Evolutionary conservation across 1,140 invertebrate species (phyloP), one percentile per base, ranked within the genome.

Genomic region (Caenorhabditis latens): DNA sequence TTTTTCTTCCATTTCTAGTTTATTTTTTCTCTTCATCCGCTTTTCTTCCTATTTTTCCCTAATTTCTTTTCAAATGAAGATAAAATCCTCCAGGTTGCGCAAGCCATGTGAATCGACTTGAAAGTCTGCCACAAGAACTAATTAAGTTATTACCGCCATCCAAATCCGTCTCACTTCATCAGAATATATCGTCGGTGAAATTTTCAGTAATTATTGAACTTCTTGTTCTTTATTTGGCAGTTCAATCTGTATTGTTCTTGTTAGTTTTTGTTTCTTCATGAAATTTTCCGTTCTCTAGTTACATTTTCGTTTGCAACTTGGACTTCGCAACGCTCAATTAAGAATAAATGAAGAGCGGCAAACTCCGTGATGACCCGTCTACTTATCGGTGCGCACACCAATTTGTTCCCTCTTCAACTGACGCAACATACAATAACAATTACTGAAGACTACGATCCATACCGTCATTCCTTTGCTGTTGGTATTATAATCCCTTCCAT

Each of bases 371-470:
- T 79, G 71, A 50, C 71, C 71, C 19, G 71, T n/a, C 46, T 79
- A 79, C 71, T 79, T 79, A 79, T 79, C 71, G 71, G 19, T 79
- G 71, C 71, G 71, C 71, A 79, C 71, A 53, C 71, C 71, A 79
- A 79, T 79, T 79, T 79, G 71, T 79, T 79, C 53, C 46, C 71
- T 79, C 71, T 79, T 79, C 71, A 79, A 53, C 50, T 46, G 71
- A 79, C 71, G 71, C 46, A 79, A 79, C 71, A 79, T 79, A 79
- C 71, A 79, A 79, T 79, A 79, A 79, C 71, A 79, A 79, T 79
- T 79, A 79, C 46, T 50, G 71, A 63, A n/a, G 61, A 63, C 61
- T n/a, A 71, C 21, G 65, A 67, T n/a, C n/a, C n/a, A n/a, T n/a
- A n/a, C 61, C 65, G 65, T 42, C 8, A 13, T 71, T 71, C 65